Conservation (phyloP, 2,113 vertebrate genomes). For the Strix aluco region DNA sequence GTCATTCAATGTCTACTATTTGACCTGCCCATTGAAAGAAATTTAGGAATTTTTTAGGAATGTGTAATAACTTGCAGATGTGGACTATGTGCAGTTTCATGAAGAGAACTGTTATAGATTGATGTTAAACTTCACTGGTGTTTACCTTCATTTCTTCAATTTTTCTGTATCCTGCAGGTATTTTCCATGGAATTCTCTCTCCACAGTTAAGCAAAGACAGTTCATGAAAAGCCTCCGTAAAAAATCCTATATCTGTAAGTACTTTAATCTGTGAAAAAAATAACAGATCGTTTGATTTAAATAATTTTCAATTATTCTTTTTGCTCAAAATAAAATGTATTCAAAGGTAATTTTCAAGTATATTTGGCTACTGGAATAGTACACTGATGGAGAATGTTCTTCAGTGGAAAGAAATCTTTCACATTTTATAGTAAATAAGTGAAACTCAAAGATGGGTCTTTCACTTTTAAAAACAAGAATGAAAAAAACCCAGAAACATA, state of each 20-base stretch:
- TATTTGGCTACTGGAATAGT: background rate
- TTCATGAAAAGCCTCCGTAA: constrained; percentile 77
- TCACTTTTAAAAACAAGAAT: background rate
- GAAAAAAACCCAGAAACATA: background rate
- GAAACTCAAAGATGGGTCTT: background rate
- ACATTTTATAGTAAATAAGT: background rate
- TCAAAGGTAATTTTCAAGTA: background rate
- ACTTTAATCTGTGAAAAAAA: constrained; percentile 73
- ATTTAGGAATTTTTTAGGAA: background rate
- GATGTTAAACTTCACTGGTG: background rate
- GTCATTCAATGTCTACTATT: background rate
- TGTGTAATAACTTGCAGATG: background rate
- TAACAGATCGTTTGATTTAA: background rate
- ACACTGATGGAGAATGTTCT: background rate
- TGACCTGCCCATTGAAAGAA: background rate
- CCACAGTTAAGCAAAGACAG: constrained; percentile 68
- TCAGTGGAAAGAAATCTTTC: background rate
- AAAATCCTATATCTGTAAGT: constrained; percentile 77
- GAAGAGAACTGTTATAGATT: background rate
- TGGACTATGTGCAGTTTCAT: background rate
- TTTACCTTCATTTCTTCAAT: constrained; percentile 65
- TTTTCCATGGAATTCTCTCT: constrained; percentile 66
- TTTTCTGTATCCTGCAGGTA: constrained; percentile 63
- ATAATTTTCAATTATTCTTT: background rate
- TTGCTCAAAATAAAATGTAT: background rate